Evolutionary conservation across 2,888 invertebrate species (phyloP).

Genomic region (Marronus borbonicus): DNA sequence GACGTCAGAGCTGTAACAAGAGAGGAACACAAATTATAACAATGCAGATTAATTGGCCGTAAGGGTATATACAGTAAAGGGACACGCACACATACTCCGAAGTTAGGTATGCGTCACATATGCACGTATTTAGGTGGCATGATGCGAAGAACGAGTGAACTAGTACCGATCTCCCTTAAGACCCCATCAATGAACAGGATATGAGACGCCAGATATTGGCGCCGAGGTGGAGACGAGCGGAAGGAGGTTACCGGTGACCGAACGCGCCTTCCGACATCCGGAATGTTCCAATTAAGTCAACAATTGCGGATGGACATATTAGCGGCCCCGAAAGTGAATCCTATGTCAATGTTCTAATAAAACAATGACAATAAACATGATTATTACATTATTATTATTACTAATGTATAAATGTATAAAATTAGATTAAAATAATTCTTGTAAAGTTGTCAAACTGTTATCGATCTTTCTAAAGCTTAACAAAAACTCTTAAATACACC

Average conservation of each 20-base stretch:
- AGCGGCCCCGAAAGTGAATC: neutral
- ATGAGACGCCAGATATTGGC: conserved; percentile 53
- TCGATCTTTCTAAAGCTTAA: too few species aligned
- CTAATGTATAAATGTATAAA: neutral
- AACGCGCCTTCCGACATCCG: conserved; percentile 33
- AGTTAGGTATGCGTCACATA: neutral
- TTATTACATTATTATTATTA: too few species aligned
- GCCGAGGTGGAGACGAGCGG: conserved; percentile 33
- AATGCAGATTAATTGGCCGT: conserved; percentile 59
- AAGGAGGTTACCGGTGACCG: conserved; percentile 4
- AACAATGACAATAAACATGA: too few species aligned
- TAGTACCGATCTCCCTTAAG: conserved; percentile 32
- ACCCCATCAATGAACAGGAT: conserved; percentile 53
- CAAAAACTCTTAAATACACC: too few species aligned
- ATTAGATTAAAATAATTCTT: too few species aligned
- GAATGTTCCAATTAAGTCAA: conserved; percentile 50
- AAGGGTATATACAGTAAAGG: conserved; percentile 3
- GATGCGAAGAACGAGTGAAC: neutral
- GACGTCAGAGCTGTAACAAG: conserved; percentile 65
- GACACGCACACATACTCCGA: neutral
- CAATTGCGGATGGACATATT: conserved; percentile 34
- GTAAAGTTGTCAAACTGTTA: too few species aligned
- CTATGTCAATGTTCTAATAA: neutral
- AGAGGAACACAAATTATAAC: conserved; percentile 58
- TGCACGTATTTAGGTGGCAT: neutral